These are phyloP conservation scores for Euglossa dilemma DNA, from an alignment of 1,140 invertebrate species.

Conservation along the genomic window DNA sequence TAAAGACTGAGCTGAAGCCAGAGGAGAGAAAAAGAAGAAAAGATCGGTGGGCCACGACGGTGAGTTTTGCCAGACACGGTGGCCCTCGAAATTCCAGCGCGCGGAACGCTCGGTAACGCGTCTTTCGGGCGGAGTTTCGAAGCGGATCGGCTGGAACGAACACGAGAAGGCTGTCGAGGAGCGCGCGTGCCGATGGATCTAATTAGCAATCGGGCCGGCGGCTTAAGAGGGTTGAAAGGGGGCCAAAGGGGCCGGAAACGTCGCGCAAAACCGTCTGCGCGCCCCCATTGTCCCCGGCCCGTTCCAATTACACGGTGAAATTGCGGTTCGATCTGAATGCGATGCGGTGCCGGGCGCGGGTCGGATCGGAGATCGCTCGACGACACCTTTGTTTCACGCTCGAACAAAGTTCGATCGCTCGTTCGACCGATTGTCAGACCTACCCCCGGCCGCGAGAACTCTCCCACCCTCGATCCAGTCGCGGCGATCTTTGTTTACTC, in stretches of 20 bases:
- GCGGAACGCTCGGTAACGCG: not conserved
- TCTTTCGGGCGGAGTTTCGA: constrained; percentile 8
- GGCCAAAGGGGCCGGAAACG: constrained; percentile 31
- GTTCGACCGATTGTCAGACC: constrained; percentile 17
- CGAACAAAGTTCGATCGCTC: constrained; percentile 57
- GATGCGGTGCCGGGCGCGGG: constrained; percentile 9
- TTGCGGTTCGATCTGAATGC: constrained; percentile 64
- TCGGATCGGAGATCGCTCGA: constrained; percentile 54
- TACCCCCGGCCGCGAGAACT: not conserved
- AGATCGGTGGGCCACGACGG: fast-evolving
- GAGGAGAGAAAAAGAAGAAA: not conserved
- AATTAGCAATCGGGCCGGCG: constrained; percentile 55
- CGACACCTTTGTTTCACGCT: constrained; percentile 65
- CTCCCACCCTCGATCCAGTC: not conserved
- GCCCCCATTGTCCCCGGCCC: constrained; percentile 42
- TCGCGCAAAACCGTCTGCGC: constrained; percentile 21
- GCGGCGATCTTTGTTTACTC: constrained; percentile 32
- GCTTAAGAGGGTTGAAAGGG: constrained; percentile 54
- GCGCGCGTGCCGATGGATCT: constrained; percentile 43
- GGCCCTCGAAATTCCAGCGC: constrained; percentile 1
- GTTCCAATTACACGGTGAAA: constrained; percentile 65
- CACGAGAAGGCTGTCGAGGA: not conserved
- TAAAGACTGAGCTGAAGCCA: no score
- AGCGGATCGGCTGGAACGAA: constrained; percentile 11
- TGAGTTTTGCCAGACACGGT: not conserved